Conservation (phyloP, 2,888 invertebrate genomes). For the Anthophora plumipes region DNA sequence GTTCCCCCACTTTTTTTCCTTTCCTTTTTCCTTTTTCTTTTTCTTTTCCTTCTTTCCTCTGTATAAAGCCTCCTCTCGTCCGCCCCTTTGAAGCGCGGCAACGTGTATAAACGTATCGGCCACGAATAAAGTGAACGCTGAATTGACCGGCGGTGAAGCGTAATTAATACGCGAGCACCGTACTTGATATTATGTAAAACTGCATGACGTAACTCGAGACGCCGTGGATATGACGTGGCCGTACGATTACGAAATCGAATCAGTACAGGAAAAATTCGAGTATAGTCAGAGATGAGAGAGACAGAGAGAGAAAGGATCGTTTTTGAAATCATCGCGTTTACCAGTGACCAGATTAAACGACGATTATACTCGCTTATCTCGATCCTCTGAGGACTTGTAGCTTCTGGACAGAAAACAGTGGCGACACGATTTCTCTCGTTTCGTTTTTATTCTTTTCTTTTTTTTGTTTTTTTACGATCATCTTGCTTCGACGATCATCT, state of each 20-base stretch:
- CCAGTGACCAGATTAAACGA: slow-evolving; percentile 18
- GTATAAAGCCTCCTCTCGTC: slow-evolving; percentile 22
- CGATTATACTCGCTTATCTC: slow-evolving; percentile 40
- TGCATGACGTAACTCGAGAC: slow-evolving; percentile 28
- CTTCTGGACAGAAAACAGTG: not conserved
- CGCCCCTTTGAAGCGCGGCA: slow-evolving; percentile 15
- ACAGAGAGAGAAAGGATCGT: slow-evolving; percentile 42
- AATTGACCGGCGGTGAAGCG: not conserved
- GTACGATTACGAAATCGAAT: slow-evolving; percentile 38
- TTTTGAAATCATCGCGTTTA: slow-evolving; percentile 1
- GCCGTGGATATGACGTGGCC: not conserved
- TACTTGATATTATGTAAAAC: slow-evolving; percentile 34
- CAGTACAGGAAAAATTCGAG: slow-evolving; percentile 2
- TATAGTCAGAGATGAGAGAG: too few relatives aligned
- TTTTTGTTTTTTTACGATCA: not conserved
- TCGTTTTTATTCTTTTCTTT: too few relatives aligned
- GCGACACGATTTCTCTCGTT: slow-evolving; percentile 15
- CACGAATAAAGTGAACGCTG: slow-evolving; percentile 4
- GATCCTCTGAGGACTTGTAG: slow-evolving; percentile 2
- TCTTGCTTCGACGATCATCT: not conserved
- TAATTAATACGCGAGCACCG: slow-evolving; percentile 34
- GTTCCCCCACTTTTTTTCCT: not conserved
- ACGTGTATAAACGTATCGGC: slow-evolving; percentile 18
- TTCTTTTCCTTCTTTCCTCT: not conserved
- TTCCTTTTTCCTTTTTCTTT: too few relatives aligned